These are phyloP conservation scores for Bergia sp. DNA, from an alignment of 92 coral and sea anemone species.

Conservation along the genomic window DNA sequence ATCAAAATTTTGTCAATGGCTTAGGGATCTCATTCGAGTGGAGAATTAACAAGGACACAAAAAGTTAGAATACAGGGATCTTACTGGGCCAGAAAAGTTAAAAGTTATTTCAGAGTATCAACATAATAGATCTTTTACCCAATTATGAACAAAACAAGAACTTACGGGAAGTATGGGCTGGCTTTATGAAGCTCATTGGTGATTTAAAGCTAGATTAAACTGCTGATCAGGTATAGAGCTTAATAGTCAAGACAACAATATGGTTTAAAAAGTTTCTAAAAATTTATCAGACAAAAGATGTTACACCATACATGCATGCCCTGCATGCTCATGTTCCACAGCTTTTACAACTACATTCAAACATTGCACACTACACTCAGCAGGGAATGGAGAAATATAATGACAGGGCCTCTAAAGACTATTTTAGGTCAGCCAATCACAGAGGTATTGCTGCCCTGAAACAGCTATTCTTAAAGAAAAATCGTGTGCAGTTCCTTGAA, in stretches of 20 bases:
- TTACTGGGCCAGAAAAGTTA: too few species aligned
- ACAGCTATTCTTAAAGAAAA: constrained; percentile 59
- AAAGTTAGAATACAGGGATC: not conserved
- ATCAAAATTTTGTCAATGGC: not conserved
- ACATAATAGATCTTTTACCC: too few species aligned
- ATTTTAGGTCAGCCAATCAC: constrained; percentile 65
- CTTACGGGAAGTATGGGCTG: constrained; percentile 30
- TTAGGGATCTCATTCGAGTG: constrained; percentile 32
- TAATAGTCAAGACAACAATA: too few species aligned
- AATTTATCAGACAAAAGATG: too few species aligned
- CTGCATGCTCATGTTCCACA: constrained; percentile 56
- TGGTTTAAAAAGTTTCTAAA: too few species aligned
- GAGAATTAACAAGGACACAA: constrained; percentile 47
- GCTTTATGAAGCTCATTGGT: constrained; percentile 2
- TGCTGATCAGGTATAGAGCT: constrained; percentile 39
- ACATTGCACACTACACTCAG: constrained; percentile 55
- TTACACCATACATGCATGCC: constrained; percentile 46
- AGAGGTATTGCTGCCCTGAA: constrained; percentile 56
- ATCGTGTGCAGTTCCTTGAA: constrained; percentile 56
- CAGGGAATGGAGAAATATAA: constrained; percentile 71
- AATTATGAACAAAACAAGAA: not conserved
- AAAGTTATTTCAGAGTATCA: too few species aligned
- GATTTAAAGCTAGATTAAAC: constrained; percentile 26
- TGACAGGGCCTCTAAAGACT: constrained; percentile 57
- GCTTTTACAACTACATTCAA: constrained; percentile 49